Evolutionary conservation across 2,797 vertebrate genomes (phyloP), one percentile per base, ranked within the genome.

Genomic region (Chiroxiphia lanceolata): DNA sequence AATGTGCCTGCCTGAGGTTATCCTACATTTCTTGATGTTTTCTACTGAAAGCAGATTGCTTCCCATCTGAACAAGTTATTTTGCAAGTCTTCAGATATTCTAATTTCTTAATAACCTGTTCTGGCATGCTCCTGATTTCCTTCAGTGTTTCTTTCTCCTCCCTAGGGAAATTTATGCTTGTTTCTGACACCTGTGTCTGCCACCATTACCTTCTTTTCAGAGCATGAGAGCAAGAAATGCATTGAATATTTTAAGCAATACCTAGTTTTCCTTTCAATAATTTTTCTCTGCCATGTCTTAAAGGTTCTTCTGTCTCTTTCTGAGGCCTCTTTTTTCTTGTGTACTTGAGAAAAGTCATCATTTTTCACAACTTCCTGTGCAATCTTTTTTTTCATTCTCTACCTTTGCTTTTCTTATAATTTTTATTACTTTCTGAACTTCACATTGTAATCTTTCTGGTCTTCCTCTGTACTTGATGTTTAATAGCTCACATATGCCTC

Each of bases 331-430:
- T 83, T 65, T 76, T 96, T 83, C 87, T 93, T 82, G 51, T 4
- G 10, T 82, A 86, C 68, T 94, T 93, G 77, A 89, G 89, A 94
- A 87, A 70, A 89, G 68, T 74, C 70, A n/a, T 93, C 91, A 91
- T 93, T 97, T 96, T 96, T 96, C 83, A 94, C 90, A 95, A 65
- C 83, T 92, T 97, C 57, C 82, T 31, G 15, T 44, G 20, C 82
- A 94, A 92, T 96, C 82, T 44, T n/a, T 54, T 94, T 92, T 95
- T 94, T 83, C 83, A 94, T 96, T 96, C 50, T 21, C 82, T 89
- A 67, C 60, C 67, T 97, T 95, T 85, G 75, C 74, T 96, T 97
- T 97, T 93, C 96, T 97, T 97, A 97, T 77, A 80, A 95, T 86
- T 92, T 96, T 90, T 94, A 91, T 92, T 91, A 86, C 89, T 97